Base-by-base conservation (phyloP, 2,888 invertebrate genomes). In the Acrobasis repandana region DNA sequence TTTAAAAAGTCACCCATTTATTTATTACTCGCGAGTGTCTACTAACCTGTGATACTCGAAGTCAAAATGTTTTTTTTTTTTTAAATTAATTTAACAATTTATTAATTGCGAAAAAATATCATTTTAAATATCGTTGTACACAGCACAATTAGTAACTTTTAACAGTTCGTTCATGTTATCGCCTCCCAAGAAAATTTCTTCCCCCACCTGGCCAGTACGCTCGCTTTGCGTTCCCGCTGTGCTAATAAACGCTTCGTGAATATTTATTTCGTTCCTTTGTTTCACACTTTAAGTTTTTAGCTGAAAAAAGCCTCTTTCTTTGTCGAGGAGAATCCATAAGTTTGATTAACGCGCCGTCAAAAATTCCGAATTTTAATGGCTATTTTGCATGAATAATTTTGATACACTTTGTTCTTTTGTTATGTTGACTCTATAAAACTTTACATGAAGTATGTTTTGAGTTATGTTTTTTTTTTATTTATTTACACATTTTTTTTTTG, bases 201-300 rank as follows among this genome's bases (percentile, higher is more conserved):
- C 9, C 10, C 38, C 10, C 14, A n/a, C 10, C 11, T 11, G 2
- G 14, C n/a, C 43, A 43, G 43, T 43, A 14, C 14, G 43, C 43
- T 38, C 38, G 38, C 11, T 38, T 11, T 38, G 38, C 38, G 11
- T 10, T 60, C 58, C 61, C 56, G 59, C 34, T 58, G 48, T 48
- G 58, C 49, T 60, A 66, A 63, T 57, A 59, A 66, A 68, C 52
- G 63, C 63, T 67, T 48, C 36, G 34, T 58, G 65, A 68, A 71
- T 74, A 71, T 75, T 75, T 70, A 74, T 68, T 61, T 66, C 58
- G 50, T 48, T 60, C 61, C 59, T 62, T 58, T 58, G 60, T 61
- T 66, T 61, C 65, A 63, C 51, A 67, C 63, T 73, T 60, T 46
- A 67, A 67, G 58, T 62, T 56, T 63, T 56, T 66, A 58, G 69